phyloP scores from a whole-genome alignment of 2,797 vertebrate genomes.

The Sebastes matsubarae region DNA sequence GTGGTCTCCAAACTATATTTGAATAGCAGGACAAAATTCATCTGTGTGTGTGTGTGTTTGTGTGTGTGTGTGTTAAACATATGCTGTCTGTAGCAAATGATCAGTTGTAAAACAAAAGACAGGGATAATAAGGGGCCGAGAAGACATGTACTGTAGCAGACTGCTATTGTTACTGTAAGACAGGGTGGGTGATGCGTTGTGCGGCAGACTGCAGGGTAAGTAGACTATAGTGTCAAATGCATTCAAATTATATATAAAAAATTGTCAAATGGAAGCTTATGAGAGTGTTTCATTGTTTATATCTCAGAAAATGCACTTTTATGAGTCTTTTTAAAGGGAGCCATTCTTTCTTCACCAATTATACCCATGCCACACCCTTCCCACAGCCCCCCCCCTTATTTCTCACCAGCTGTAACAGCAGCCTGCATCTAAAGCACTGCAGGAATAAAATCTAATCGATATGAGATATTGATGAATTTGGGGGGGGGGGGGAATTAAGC shows the following conservation, averaged over 20 bases:
- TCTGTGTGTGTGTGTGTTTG: background rate
- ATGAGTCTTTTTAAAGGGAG: background rate
- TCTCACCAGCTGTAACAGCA: conserved; percentile 23
- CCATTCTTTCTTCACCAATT: conserved; percentile 41
- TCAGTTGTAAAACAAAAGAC: conserved; percentile 38
- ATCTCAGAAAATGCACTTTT: background rate
- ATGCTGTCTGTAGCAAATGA: conserved; percentile 37
- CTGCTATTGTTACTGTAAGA: conserved; percentile 28
- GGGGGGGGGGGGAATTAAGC: background rate
- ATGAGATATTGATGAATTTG: conserved; percentile 47
- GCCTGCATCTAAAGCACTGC: conserved; percentile 40
- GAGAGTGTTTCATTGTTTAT: background rate
- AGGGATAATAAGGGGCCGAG: conserved; percentile 24
- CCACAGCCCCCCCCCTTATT: conserved; percentile 11
- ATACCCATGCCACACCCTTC: conserved; percentile 73
- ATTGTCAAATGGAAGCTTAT: background rate
- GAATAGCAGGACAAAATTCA: background rate
- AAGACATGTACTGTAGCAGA: conserved; percentile 11
- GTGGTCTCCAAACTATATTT: conserved; percentile 2
- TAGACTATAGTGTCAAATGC: background rate
- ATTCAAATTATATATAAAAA: background rate
- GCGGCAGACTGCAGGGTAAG: conserved; percentile 11
- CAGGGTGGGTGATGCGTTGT: conserved; percentile 14
- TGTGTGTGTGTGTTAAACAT: conserved; percentile 29
- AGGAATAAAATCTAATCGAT: conserved; percentile 60